Percentiles rank a stretch among this genome's conserved stretches.
phyloP scores from a whole-genome alignment of 2,113 vertebrate species.

The Lutjanus erythropterus region DNA sequence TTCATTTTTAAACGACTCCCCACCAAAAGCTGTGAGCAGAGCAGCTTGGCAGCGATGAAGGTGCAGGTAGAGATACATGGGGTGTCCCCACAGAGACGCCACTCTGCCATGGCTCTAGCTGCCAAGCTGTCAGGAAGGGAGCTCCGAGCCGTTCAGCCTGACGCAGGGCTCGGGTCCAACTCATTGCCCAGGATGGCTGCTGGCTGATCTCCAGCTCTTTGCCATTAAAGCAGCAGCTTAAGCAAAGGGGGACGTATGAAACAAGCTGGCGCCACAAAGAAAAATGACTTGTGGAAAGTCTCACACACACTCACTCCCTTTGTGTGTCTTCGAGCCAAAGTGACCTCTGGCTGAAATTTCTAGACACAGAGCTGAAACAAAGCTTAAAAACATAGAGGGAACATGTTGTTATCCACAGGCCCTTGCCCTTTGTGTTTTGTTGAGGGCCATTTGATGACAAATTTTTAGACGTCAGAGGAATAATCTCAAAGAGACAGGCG shows the following conservation, averaged over 20 bases:
- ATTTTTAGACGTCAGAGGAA: constrained; percentile 14
- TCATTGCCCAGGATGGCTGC: background rate
- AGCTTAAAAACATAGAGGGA: background rate
- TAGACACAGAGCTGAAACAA: background rate
- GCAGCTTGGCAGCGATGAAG: background rate
- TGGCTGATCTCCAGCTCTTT: constrained; percentile 42
- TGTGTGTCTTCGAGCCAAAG: background rate
- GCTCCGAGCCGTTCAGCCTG: background rate
- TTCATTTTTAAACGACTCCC: background rate
- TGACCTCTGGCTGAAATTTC: constrained; percentile 21
- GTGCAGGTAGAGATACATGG: constrained; percentile 7
- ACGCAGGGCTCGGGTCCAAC: constrained; percentile 10
- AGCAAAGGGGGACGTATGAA: background rate
- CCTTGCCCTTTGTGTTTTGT: background rate
- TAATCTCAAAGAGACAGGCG: constrained; percentile 41
- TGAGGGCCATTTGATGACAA: background rate
- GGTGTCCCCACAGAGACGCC: background rate
- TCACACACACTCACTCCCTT: background rate
- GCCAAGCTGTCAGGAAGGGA: constrained; percentile 4
- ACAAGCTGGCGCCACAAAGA: constrained; percentile 31
- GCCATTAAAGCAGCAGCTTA: constrained; percentile 13
- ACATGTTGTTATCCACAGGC: background rate
- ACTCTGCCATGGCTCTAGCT: constrained; percentile 1
- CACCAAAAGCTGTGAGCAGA: background rate
- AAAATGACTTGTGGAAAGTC: constrained; percentile 15